phyloP scores from a whole-genome alignment of 2,888 invertebrate species.

The Camponotus fellah region DNA sequence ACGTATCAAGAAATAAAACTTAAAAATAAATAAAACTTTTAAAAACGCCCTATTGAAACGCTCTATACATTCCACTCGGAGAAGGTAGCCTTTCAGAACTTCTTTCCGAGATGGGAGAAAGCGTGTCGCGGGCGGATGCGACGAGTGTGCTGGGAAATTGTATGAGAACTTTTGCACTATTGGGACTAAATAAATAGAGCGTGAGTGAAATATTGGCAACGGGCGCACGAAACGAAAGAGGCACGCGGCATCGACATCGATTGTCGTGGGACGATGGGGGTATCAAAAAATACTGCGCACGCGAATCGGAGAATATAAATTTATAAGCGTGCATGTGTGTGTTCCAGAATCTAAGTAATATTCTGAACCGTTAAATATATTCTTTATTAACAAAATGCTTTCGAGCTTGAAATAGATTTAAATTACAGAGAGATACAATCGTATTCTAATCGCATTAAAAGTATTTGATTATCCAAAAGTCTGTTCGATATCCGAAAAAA shows the following conservation, averaged over 20 bases:
- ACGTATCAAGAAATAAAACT: neutral
- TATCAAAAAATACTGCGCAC: constrained; percentile 28
- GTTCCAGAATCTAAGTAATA: neutral
- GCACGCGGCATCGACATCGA: constrained; percentile 15
- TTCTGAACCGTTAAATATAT: neutral
- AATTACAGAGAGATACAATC: neutral
- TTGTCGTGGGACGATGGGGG: constrained; percentile 10
- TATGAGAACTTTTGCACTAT: constrained; percentile 55
- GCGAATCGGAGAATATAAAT: constrained; percentile 24
- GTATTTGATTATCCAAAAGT: neutral
- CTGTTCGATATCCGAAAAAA: neutral
- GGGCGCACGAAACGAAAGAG: constrained; percentile 15
- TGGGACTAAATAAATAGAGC: constrained; percentile 53
- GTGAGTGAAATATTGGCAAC: constrained; percentile 54
- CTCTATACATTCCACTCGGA: constrained; percentile 2
- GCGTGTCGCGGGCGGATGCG: constrained; percentile 39
- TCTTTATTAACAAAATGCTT: neutral
- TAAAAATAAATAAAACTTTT: neutral
- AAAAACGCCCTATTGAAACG: neutral
- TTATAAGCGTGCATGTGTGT: neutral
- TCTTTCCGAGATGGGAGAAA: constrained; percentile 24
- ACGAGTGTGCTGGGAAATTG: constrained; percentile 44
- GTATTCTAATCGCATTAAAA: neutral
- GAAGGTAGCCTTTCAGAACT: constrained; percentile 21
- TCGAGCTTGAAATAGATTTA: neutral